Percentiles rank a stretch among this genome's conserved stretches.
phyloP scores from a whole-genome alignment of 2,113 vertebrate species.

The Symphodus melops region DNA sequence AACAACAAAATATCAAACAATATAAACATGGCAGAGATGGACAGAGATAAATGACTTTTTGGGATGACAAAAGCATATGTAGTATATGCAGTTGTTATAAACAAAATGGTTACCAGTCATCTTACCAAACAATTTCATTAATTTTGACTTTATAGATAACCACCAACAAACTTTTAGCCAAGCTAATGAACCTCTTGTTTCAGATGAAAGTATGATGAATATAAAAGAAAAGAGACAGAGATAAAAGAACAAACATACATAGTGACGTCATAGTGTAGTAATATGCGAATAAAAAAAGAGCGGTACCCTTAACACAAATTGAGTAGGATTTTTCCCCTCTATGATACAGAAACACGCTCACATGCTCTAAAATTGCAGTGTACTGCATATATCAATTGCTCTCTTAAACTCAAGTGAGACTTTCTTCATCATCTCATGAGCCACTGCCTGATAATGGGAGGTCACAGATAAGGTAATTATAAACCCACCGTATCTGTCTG shows the following conservation, averaged over 20 bases:
- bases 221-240: not conserved
- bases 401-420: constrained; percentile 13
- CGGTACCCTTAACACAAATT: constrained; percentile 4
- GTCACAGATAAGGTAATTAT: constrained; percentile 65
- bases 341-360: constrained; percentile 1
- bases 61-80: not conserved
- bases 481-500: constrained; percentile 70
- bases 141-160: not conserved
- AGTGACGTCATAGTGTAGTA: not conserved
- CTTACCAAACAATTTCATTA: not conserved
- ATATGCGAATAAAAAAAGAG: constrained; percentile 2
- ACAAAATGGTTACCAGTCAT: not conserved
- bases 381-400: constrained; percentile 26
- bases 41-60: not conserved
- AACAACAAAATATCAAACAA: constrained; percentile 21
- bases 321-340: not conserved
- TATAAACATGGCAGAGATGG: constrained; percentile 26
- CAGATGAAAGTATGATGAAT: not conserved
- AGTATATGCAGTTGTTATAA: not conserved
- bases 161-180: too few relatives aligned
- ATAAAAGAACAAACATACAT: not conserved
- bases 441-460: constrained; percentile 49
- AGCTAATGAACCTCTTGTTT: not conserved
- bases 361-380: not conserved
- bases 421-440: constrained; percentile 20